A percentile compares a stretch with the other conserved stretches of the same genome.
Evolutionary conservation across 2,797 vertebrate genomes (phyloP).

Genomic region (Philypnodon macrostomus): DNA sequence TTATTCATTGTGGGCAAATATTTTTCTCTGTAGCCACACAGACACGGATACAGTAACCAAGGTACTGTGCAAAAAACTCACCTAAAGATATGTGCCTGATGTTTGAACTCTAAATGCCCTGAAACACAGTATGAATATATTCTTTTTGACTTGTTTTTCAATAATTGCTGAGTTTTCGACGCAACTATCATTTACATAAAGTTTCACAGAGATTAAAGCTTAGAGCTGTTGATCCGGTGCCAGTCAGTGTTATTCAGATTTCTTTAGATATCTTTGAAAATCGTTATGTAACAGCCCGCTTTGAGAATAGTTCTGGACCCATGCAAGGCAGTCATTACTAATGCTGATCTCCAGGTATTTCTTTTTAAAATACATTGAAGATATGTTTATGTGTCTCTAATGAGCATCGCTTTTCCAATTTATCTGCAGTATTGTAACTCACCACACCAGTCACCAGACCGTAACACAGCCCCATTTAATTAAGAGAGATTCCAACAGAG

Average conservation of each 20-base stretch:
- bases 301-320: slow-evolving; percentile 24
- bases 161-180: slow-evolving; percentile 40
- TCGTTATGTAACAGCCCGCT: slow-evolving; percentile 28
- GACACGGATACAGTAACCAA: slow-evolving; percentile 35
- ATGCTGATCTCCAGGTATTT: slow-evolving; percentile 24
- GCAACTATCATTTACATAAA: slow-evolving; percentile 29
- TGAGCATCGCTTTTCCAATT: slow-evolving; percentile 1
- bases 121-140: slow-evolving; percentile 25
- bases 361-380: slow-evolving; percentile 16
- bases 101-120: slow-evolving; percentile 7
- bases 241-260: slow-evolving; percentile 37
- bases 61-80: slow-evolving; percentile 23
- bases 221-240: slow-evolving; percentile 40
- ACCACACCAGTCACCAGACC: slow-evolving; percentile 41
- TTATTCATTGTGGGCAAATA: slow-evolving; percentile 75
- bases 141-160: slow-evolving; percentile 42
- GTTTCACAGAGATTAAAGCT: slow-evolving; percentile 50
- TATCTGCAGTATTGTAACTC: slow-evolving; percentile 40
- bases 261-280: slow-evolving; percentile 33
- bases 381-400: slow-evolving; percentile 36
- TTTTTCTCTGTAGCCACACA: slow-evolving; percentile 53
- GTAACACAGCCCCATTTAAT: slow-evolving; percentile 46
- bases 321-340: slow-evolving; percentile 27
- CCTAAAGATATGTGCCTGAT: slow-evolving; percentile 13
- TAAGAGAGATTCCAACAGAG: slow-evolving; percentile 44